Evolutionary conservation across 2,113 vertebrate genomes (phyloP).

Genomic region (Chaetorhynchus papuensis): DNA sequence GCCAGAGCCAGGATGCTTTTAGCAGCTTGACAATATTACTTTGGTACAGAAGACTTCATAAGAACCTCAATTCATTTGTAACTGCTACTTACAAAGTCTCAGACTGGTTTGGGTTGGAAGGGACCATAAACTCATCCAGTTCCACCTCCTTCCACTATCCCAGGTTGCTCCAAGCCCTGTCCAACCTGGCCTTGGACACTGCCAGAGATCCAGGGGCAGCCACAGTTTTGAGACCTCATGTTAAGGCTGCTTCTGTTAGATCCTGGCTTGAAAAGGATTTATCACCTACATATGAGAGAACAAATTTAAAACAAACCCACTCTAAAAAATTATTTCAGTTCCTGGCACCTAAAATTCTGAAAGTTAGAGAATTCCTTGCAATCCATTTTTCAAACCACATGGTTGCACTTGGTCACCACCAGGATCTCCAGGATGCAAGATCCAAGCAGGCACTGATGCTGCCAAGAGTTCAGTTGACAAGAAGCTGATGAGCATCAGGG

Average conservation of each 20-base stretch:
- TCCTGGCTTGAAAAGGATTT: neutral
- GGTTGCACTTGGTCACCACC: neutral
- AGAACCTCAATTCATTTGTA: neutral
- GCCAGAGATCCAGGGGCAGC: neutral
- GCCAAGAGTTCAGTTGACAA: fast-evolving
- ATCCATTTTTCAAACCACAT: fast-evolving
- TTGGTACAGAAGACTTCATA: neutral
- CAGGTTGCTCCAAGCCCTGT: neutral
- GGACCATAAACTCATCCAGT: neutral
- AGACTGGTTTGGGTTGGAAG: neutral
- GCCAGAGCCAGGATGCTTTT: neutral
- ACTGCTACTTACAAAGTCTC: neutral
- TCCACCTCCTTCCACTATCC: neutral
- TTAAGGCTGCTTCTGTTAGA: neutral
- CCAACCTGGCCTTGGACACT: neutral
- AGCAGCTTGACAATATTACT: neutral
- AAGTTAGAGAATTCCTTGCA: neutral
- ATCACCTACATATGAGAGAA: neutral
- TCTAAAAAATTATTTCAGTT: neutral
- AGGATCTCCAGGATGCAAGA: neutral
- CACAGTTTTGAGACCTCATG: neutral
- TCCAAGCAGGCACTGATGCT: neutral
- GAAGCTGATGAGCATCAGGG: neutral
- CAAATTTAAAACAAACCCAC: fast-evolving
- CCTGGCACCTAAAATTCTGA: neutral